Evolutionary conservation across 2,888 invertebrate genomes (phyloP), one percentile per base, ranked within the genome.

Genomic region (Netelia inedita): DNA sequence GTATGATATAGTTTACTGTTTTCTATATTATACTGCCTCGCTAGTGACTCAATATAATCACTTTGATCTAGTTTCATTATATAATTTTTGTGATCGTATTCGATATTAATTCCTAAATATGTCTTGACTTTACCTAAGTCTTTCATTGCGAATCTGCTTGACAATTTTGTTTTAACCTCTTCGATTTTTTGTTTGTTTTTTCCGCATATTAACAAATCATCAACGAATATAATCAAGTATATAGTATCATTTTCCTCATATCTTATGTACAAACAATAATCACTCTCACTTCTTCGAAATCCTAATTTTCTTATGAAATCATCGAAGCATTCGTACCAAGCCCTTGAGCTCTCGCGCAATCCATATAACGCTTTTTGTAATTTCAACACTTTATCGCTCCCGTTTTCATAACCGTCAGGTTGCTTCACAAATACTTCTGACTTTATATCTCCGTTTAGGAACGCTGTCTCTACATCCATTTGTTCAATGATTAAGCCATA

Each of bases 71-170:
- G 80, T 16, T 88, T 89, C 85, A 91, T 83, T 65, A 65, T 86
- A 21, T 71, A 79, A 23, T 83, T 66, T 35, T 74, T 35, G 8
- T 53, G 84, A 86, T 90, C 73, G 83, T 86, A 87, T 87, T 91
- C 88, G 53, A 92, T 89, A 83, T 91, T 88, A 73, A 92, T 92
- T 0, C 91, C 91, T 85, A 92, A 81, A 75, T 91, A 91, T 14
- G 23, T 89, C 86, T 88, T 90, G 74, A 90, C 72, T 90, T 87
- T 90, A 41, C 90, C 90, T 8, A 91, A 46, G 65, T 92, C 88
- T 85, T 90, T 90, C 89, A 68, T 75, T 78, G 65, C 72, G 43
- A 66, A 83, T 68, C 55, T 73, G 66, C 87, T 75, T 63, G 73
- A 78, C 69, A 89, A 87, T 69, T 10, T 21, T 65, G 85, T 66